Conservation (phyloP, 2,797 vertebrate species). For the Chiloscyllium punctatum region DNA sequence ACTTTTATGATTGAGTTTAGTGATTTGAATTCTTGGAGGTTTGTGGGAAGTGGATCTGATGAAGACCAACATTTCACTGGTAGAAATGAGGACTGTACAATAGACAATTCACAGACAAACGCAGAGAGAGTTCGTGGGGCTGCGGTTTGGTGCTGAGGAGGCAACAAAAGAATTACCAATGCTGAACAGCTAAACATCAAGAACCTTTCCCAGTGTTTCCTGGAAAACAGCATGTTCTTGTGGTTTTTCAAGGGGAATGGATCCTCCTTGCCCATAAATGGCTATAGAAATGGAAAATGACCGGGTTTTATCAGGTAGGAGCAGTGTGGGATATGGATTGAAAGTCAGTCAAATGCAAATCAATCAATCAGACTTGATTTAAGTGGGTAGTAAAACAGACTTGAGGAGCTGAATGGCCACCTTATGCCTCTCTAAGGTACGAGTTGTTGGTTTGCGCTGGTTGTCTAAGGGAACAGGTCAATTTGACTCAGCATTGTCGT, state of each 20-base stretch:
- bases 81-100: neutral
- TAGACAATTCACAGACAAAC: neutral
- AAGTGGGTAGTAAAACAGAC: neutral
- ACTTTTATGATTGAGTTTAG: neutral
- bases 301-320: neutral
- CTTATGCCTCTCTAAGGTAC: neutral
- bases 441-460: neutral
- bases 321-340: neutral
- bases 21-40: neutral
- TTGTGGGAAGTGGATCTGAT: neutral
- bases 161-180: neutral
- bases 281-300: neutral
- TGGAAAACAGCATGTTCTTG: neutral
- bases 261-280: neutral
- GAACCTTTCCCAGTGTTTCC: neutral
- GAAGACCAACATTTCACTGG: neutral
- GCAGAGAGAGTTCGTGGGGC: neutral
- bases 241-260: neutral
- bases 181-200: neutral
- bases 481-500: neutral
- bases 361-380: neutral
- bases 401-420: neutral
- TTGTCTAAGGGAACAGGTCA: neutral
- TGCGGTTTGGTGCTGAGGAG: neutral
- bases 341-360: neutral